Base-by-base conservation (phyloP, 1,140 invertebrate species). In the Drosophila cardini region DNA sequence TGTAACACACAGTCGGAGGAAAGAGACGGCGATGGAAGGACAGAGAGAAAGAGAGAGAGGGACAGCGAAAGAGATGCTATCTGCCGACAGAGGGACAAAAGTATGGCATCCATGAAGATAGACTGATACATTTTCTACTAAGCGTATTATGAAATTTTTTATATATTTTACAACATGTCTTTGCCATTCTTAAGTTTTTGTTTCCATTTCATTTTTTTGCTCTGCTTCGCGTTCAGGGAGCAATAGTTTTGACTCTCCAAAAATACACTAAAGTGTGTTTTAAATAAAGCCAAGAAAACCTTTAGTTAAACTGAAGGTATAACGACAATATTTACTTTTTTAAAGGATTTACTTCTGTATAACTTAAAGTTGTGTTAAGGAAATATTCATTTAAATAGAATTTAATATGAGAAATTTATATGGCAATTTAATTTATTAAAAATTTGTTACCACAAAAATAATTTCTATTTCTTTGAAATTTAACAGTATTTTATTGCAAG, bases 71-170 rank as follows among this genome's bases (percentile, higher is more conserved):
- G 48, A 75, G 75, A 79, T 78, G 77, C 50, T 70, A 85, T 84
- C 73, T 84, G 68, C 62, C 75, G 72, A 77, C 72, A 63, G 58
- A 61, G 68, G 56, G 21, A 67, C 64, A 50, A 62, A 62, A 61
- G 15, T n/a, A 48, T 58, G 56, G 10, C 67, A 67, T 57, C 71
- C 80, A 84, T 73, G 73, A 80, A 84, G 81, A 84, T 84, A 81
- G 80, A 78, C 64, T 85, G 73, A 62, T 77, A 84, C 81, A 85
- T 85, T 85, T 85, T 85, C 61, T 67, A 77, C 80, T 84, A 83
- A 82, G 80, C 82, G 80, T 82, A 79, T 84, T 84, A 84, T 84
- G 80, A 84, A 84, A 84, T 84, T 84, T 83, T 76, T 83, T 84
- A 84, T 76, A 76, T 70, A 84, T 84, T 84, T 84, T 84, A 84